phyloP scores from a whole-genome alignment of 1,140 invertebrate genomes.

The Achroia grisella region DNA sequence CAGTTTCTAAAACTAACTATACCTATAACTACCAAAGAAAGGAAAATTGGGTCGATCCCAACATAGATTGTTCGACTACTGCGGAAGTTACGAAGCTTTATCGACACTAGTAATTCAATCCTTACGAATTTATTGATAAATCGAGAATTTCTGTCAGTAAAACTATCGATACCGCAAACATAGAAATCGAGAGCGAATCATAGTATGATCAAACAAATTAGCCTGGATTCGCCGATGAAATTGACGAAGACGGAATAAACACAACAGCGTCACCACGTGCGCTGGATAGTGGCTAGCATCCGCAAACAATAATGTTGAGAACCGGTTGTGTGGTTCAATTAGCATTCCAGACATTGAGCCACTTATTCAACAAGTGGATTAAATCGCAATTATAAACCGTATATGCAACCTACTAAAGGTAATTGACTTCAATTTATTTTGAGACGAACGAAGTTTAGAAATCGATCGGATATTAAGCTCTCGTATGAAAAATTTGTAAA shows the following conservation, averaged over 20 bases:
- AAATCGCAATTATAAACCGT: conserved; percentile 1
- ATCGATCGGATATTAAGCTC: too few relatives aligned
- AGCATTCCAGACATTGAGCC: conserved; percentile 17
- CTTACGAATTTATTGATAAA: conserved; percentile 16
- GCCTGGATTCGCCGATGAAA: conserved; percentile 5
- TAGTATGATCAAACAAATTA: conserved; percentile 12
- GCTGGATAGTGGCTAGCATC: conserved; percentile 23
- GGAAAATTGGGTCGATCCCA: conserved; percentile 16
- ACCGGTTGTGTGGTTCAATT: conserved; percentile 15
- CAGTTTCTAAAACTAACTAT: conserved; percentile 1
- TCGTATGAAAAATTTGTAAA: too few relatives aligned
- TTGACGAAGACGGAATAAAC: not conserved
- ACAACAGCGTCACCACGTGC: conserved; percentile 25
- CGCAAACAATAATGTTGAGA: conserved; percentile 26
- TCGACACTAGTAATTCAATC: conserved; percentile 21
- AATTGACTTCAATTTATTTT: too few relatives aligned
- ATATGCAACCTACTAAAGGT: too few relatives aligned
- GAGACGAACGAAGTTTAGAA: too few relatives aligned
- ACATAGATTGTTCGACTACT: conserved; percentile 17
- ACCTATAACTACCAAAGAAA: conserved; percentile 6
- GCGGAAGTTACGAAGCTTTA: conserved; percentile 20
- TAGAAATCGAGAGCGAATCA: conserved; percentile 19
- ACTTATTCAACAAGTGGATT: conserved; percentile 5
- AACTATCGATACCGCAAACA: conserved; percentile 6
- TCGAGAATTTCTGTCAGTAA: conserved; percentile 14